Base-by-base conservation (phyloP, 2,888 invertebrate genomes). In the Villa cingulata region DNA sequence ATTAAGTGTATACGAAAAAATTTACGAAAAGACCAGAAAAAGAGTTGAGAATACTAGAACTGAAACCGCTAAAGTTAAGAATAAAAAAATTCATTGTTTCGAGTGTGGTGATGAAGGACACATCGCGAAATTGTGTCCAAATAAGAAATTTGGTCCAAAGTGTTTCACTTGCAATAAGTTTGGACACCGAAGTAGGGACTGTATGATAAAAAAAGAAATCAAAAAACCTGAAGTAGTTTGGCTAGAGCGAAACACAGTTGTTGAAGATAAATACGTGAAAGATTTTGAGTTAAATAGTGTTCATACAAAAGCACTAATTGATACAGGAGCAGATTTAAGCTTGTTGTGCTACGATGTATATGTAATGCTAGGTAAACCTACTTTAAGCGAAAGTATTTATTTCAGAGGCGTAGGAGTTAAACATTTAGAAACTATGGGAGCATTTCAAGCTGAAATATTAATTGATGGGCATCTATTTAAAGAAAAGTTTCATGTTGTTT, bases 151-250 rank as follows among this genome's bases (percentile, higher is more conserved):
- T 43, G 61, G 56, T 16, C 50, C 57, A 6, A 62, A 62, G 51
- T 63, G 62, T 46, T 63, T 62, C 41, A 55, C 39, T 43, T 63
- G 61, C 43, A 54, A 57, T 17, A 48, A 53, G 2, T 59, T 52
- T 42, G 59, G 60, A 2, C 60, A 62, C 43, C 57, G 54, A n/a
- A 14, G 14, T 34, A 34, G 27, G 4, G 9, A 27, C 9, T 27
- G 27, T 27, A 9, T 9, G 27, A 6, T 27, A 4, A 27, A 27
- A 27, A 27, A 27, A 27, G 9, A 4, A 27, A 6, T 27, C 5
- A 27, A 27, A 27, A 27, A 27, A 6, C 27, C 4, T 6, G 27
- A 6, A 9, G 9, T 6, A 9, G 9, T 6, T 6, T 6, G 9
- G 4, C 9, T 27, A 27, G 9, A 27, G 27, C 27, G 5, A 27